Percentiles rank a stretch among this genome's conserved stretches.
These are phyloP conservation scores for Sebastes hubbsi DNA, from an alignment of 2,797 vertebrate species.

Conservation along the genomic window DNA sequence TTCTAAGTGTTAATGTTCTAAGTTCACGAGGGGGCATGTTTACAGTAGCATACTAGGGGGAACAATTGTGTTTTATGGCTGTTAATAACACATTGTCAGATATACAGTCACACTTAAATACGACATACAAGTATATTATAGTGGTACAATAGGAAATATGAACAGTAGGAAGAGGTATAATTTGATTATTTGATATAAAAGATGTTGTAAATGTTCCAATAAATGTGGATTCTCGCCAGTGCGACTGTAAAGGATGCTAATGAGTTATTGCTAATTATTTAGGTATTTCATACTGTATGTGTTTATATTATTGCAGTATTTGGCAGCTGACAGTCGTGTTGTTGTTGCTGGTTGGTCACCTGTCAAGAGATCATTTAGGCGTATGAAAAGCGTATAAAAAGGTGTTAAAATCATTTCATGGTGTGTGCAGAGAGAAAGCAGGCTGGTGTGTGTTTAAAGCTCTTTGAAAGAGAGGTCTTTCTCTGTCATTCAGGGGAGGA, in stretches of 20 bases:
- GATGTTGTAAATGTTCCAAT: not conserved
- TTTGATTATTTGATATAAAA: not conserved
- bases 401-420: not conserved
- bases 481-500: not conserved
- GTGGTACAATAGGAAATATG: no score
- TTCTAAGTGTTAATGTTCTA: no score
- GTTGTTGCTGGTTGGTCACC: not conserved
- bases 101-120: not conserved
- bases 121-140: no score
- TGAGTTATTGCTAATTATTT: not conserved
- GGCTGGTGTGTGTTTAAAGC: constrained; percentile 25
- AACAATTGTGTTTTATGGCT: not conserved
- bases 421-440: not conserved
- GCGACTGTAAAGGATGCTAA: not conserved
- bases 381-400: not conserved
- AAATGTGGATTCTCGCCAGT: not conserved
- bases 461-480: constrained; percentile 7
- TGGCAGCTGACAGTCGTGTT: not conserved
- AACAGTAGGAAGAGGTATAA: not conserved
- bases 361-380: not conserved
- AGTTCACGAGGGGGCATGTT: not conserved
- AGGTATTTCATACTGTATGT: not conserved
- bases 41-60: not conserved
- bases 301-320: not conserved
- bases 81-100: not conserved